Evolutionary conservation across 2,888 invertebrate genomes (phyloP), one percentile per base, ranked within the genome.

Genomic region (Neocrepidodera transversa): DNA sequence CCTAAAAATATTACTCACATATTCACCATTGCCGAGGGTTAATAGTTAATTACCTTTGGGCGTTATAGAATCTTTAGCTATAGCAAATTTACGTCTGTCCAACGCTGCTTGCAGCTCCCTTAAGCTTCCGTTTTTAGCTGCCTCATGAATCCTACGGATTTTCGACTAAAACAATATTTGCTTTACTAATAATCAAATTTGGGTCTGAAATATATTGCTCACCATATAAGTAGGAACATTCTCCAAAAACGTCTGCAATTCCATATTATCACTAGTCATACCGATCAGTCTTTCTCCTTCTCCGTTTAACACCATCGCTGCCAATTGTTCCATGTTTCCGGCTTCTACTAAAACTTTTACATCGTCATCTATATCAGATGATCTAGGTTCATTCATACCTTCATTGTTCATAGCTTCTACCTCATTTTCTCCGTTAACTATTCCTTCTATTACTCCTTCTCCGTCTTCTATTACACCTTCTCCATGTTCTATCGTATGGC

Each of bases 141-240:
- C 93, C 69, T 88, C 81, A 76, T 96, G 96, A 20, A 96, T 93
- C 60, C 90, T 86, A 65, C 91, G 89, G 67, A 96, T 95, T 85
- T 96, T 95, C 69, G 88, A 87, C 95, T 95, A 18, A 40, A 26
- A 52, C 7, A 13, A 6, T 4, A 32, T 23, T 3, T 23, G 23
- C 3, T 23, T 23, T 23, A 5, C 3, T 23, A 23, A 23, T 23
- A 23, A 6, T 23, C 23, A 5, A 5, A 23, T 23, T 23, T 3
- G 23, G 23, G 6, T 23, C 23, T 23, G 23, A 23, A 5, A 5
- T 23, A 14, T 26, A 5, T 16, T 13, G 18, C 62, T 59, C 48
- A 92, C 94, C 91, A 93, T 93, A 72, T 93, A 94, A 23, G 87
- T 86, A 8, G 93, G 91, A 50, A 94, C 92, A 77, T 93, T 93